Conservation (phyloP, 2,113 vertebrate genomes). For the Pyrgilauda ruficollis region DNA sequence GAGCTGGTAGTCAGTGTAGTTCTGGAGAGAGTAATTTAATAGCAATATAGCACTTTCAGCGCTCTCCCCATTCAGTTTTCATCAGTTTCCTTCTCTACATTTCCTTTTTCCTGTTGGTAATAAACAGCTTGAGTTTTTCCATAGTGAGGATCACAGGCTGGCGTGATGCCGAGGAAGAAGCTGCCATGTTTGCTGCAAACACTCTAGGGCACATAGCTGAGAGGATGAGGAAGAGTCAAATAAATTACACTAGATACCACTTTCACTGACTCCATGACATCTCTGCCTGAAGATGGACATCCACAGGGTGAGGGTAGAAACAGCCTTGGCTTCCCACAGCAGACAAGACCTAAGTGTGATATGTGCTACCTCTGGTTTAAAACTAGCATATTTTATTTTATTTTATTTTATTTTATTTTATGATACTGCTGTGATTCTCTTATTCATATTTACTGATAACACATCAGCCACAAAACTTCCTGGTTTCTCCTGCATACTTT, state of each 20-base stretch:
- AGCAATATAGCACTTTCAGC: background rate
- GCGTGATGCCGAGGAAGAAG: background rate
- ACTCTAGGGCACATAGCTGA: background rate
- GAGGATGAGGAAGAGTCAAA: background rate
- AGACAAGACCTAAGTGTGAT: background rate
- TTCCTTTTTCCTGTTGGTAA: background rate
- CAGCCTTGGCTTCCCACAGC: background rate
- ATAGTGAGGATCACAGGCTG: background rate
- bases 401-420: background rate
- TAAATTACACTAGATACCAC: background rate
- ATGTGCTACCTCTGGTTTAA: background rate
- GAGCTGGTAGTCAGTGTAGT: rapidly evolving
- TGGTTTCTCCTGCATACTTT: background rate
- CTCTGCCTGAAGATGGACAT: background rate
- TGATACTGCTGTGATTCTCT: background rate
- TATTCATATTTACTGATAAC: background rate
- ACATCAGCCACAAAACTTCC: background rate
- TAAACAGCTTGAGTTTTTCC: background rate
- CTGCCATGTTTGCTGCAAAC: background rate
- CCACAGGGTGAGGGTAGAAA: background rate
- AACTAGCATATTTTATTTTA: background rate
- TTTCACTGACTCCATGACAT: background rate
- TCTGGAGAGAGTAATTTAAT: background rate
- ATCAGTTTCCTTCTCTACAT: background rate
- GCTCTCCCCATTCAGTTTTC: background rate